These are phyloP conservation scores for Oncorhynchus kisutch DNA, from an alignment of 2,113 vertebrate genomes.

Conservation along the genomic window DNA sequence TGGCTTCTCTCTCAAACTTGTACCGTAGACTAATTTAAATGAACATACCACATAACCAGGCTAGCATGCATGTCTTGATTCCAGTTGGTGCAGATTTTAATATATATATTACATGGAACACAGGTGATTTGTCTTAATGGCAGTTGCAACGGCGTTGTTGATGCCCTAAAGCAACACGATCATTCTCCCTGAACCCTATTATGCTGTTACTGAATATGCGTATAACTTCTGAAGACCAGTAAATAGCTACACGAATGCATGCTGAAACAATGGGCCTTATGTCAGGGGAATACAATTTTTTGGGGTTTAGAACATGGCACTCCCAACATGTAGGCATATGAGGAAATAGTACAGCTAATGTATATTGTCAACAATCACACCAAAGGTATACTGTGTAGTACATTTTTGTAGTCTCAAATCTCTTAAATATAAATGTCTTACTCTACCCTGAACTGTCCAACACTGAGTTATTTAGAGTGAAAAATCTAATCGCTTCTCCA, in stretches of 20 bases:
- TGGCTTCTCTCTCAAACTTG: conserved; percentile 50
- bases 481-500: conserved; percentile 20
- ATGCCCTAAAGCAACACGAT: conserved; percentile 39
- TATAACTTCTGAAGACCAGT: background rate
- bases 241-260: background rate
- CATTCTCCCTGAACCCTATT: conserved; percentile 18
- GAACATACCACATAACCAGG: background rate
- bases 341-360: background rate
- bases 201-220: background rate
- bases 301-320: background rate
- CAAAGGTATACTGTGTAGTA: too few relatives aligned
- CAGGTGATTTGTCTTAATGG: conserved; percentile 44
- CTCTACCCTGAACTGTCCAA: background rate
- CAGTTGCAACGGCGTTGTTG: conserved; percentile 22
- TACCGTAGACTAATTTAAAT: background rate
- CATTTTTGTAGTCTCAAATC: too few relatives aligned
- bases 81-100: conserved; percentile 30
- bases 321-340: background rate
- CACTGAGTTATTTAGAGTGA: conserved; percentile 18
- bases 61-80: background rate
- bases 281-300: background rate
- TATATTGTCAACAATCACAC: background rate
- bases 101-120: conserved; percentile 20
- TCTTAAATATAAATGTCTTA: too few relatives aligned
- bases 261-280: background rate